phyloP scores from a whole-genome alignment of 2,113 vertebrate genomes.

The Melanerpes aurifrons region DNA sequence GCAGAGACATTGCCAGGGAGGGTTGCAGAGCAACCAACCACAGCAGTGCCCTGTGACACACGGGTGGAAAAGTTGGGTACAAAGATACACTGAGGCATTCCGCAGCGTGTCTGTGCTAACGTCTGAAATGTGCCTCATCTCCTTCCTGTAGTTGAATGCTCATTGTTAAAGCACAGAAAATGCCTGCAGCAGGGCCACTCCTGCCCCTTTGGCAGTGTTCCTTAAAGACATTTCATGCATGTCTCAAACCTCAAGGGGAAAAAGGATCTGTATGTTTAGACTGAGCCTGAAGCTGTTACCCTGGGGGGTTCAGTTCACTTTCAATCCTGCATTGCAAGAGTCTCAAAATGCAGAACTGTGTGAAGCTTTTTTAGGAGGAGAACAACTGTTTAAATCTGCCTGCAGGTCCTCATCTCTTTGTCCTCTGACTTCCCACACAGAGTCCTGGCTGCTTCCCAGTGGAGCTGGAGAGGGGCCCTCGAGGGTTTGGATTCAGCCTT shows the following conservation, averaged over 20 bases:
- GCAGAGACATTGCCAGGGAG: background rate
- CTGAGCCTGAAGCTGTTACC: background rate
- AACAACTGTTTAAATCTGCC: background rate
- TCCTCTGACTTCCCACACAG: constrained; percentile 11
- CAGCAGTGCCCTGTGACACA: background rate
- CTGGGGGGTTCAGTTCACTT: background rate
- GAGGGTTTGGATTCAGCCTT: constrained; percentile 96
- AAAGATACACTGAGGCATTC: accelerated
- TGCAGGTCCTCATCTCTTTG: background rate
- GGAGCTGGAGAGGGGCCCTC: constrained; percentile 90
- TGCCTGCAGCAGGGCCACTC: background rate
- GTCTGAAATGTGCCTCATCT: background rate
- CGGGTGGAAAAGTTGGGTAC: accelerated
- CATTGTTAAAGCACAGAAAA: background rate
- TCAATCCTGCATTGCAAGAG: background rate
- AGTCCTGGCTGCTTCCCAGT: constrained; percentile 87
- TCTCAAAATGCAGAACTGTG: background rate
- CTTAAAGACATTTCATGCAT: background rate
- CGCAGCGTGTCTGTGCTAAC: background rate
- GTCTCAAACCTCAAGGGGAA: background rate
- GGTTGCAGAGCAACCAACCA: background rate
- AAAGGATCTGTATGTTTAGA: background rate
- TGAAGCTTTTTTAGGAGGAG: background rate
- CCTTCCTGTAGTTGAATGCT: background rate
- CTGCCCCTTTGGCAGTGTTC: background rate